Percentiles rank a stretch among this genome's conserved stretches.
Conservation (phyloP, 2,888 invertebrate species). For the Tethea ocularis region DNA sequence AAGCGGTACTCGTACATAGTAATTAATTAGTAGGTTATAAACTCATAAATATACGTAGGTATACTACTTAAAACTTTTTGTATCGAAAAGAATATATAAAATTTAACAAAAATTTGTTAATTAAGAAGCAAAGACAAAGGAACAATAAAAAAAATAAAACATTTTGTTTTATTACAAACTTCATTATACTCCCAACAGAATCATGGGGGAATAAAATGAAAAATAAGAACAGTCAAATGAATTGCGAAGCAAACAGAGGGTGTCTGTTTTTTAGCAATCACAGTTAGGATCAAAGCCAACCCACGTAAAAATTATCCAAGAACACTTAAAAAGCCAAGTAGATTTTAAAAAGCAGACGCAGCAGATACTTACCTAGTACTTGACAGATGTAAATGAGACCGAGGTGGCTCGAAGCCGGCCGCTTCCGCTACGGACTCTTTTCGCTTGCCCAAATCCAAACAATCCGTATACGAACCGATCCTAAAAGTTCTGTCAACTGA, state of each 20-base stretch:
- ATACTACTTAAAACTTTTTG: too few relatives aligned
- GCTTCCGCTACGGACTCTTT: constrained; percentile 60
- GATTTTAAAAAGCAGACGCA: constrained; percentile 64
- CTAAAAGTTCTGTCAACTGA: constrained; percentile 6
- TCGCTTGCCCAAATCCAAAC: constrained; percentile 67
- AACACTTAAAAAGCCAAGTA: constrained; percentile 47
- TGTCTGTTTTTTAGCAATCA: constrained; percentile 39
- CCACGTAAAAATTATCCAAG: constrained; percentile 44
- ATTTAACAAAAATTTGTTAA: neutral
- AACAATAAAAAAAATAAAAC: neutral
- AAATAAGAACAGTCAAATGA: constrained; percentile 29
- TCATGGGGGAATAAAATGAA: constrained; percentile 29
- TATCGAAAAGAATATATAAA: too few relatives aligned
- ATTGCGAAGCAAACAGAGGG: constrained; percentile 11
- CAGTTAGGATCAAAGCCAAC: constrained; percentile 47
- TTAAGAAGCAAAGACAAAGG: neutral
- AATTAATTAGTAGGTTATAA: too few relatives aligned
- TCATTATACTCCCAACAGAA: constrained; percentile 20
- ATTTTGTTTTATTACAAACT: constrained; percentile 13
- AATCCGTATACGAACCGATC: constrained; percentile 61
- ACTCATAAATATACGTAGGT: too few relatives aligned
- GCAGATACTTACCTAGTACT: constrained; percentile 69
- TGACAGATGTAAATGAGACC: constrained; percentile 74
- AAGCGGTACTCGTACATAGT: too few relatives aligned
- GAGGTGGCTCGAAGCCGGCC: constrained; percentile 52